A percentile compares a stretch with the other conserved stretches of the same genome.
Evolutionary conservation across 2,797 vertebrate genomes (phyloP).

Genomic region (Remorina albescens): DNA sequence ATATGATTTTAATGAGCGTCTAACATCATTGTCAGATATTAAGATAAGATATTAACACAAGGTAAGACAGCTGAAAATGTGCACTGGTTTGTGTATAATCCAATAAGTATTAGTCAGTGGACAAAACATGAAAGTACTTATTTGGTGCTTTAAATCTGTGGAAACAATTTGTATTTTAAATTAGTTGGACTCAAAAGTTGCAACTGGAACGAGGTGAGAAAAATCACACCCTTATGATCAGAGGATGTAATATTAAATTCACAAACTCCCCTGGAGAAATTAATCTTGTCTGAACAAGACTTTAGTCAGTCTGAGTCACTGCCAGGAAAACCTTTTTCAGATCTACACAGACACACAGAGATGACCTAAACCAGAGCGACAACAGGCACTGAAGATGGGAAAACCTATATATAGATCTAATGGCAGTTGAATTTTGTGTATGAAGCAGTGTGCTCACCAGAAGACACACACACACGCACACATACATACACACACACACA

Average conservation of each 20-base stretch:
- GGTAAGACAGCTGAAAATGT: not conserved
- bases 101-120: not conserved
- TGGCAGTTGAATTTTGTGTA: not conserved
- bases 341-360: slow-evolving; percentile 3
- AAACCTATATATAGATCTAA: slow-evolving; percentile 44
- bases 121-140: not conserved
- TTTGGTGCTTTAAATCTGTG: not conserved
- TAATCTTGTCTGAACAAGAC: slow-evolving; percentile 52
- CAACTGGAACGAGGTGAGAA: not conserved
- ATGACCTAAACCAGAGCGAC: slow-evolving; percentile 23
- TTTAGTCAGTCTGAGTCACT: slow-evolving; percentile 42
- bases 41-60: too few relatives aligned
- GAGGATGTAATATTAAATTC: slow-evolving; percentile 47
- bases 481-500: too few relatives aligned
- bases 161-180: not conserved
- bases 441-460: too few relatives aligned
- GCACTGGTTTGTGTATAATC: not conserved
- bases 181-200: slow-evolving; percentile 1
- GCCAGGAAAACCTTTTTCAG: slow-evolving; percentile 39
- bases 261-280: slow-evolving; percentile 35
- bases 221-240: slow-evolving; percentile 31
- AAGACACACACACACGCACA: too few relatives aligned
- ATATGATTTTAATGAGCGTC: slow-evolving; percentile 63
- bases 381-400: slow-evolving; percentile 26
- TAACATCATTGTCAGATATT: slow-evolving; percentile 39